phyloP scores from a whole-genome alignment of 2,888 invertebrate genomes.

The Pelosia muscerda region DNA sequence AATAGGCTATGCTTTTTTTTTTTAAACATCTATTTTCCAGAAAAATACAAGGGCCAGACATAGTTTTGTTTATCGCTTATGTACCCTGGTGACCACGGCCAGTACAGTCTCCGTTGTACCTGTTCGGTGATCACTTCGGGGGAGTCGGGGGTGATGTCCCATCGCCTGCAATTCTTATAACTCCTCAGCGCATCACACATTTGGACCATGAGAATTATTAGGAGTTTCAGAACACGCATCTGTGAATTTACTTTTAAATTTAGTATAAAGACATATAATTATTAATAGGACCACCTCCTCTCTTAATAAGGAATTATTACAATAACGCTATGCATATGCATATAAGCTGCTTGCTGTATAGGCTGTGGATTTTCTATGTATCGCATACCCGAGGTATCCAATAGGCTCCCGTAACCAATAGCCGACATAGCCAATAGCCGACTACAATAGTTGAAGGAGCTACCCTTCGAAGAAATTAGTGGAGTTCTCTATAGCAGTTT shows the following conservation, averaged over 20 bases:
- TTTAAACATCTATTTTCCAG: slow-evolving; percentile 27
- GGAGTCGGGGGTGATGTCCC: neutral
- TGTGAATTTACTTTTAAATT: neutral
- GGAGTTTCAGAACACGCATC: slow-evolving; percentile 1
- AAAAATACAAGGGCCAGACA: slow-evolving; percentile 62
- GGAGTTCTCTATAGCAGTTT: too few species aligned
- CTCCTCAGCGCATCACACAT: slow-evolving; percentile 4
- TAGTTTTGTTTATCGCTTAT: slow-evolving; percentile 54
- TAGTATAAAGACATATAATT: too few species aligned
- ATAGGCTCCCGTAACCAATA: too few species aligned
- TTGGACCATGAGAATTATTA: neutral
- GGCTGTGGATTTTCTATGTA: too few species aligned
- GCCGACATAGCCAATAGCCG: too few species aligned
- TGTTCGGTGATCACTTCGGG: neutral
- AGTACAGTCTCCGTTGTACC: slow-evolving; percentile 45
- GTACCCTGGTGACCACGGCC: slow-evolving; percentile 73
- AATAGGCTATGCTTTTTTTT: neutral
- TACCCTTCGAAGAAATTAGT: too few species aligned
- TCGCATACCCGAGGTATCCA: too few species aligned
- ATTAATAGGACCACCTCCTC: neutral
- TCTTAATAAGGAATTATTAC: neutral
- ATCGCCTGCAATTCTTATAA: slow-evolving; percentile 2
- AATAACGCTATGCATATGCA: too few species aligned
- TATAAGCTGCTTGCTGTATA: too few species aligned
- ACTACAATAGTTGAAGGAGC: too few species aligned